Base-by-base conservation (phyloP, 2,797 vertebrate species). In the Hapalemur alaotrensis region DNA sequence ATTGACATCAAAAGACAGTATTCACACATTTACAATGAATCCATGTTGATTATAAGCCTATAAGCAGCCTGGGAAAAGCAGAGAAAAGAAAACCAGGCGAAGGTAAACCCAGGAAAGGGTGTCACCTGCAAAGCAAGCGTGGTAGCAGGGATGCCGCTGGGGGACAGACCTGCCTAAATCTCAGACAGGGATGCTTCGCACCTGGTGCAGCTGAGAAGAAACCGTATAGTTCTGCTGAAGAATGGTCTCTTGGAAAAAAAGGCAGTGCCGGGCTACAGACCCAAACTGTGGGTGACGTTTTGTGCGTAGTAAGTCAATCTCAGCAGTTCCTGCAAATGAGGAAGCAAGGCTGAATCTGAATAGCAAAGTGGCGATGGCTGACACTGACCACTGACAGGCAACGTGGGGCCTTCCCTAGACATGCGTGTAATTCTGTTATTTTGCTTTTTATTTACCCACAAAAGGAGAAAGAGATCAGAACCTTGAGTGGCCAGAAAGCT, bases 141-240 rank as follows among this genome's bases (percentile, higher is more conserved):
- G 35, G 75, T 32, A 3, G 43, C 32, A 63, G 65, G 35, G 57
- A 11, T 4, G 43, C 2, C 2, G 63, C 1, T 0, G 28, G 10
- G 0, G 57, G 30, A 50, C 0, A 5, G 41, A 46, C 6, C 10
- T 6, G 35, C 41, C 3, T 2, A 12, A 18, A 30, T 41, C 12
- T 67, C 59, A 59, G 73, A 57, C 23, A 30, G 6, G 0, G 43
- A 25, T 0, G 25, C 30, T 14, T 28, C 14, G 2, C 17, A 4
- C 38, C 72, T 13, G 82, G 30, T 38, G 41, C 9, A 4, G 41
- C 25, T 9, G 13, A 41, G 82, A n/a, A 46, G 65, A 25, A 22
- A 28, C 32, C 70, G 22, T 4, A 12, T 0, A 1, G n/a, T 20
- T 41, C 30, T 41, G 70, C 0, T 5, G 28, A 67, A 54, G 38